Base-by-base conservation (phyloP, 2,797 vertebrate species). In the Picus viridis region DNA sequence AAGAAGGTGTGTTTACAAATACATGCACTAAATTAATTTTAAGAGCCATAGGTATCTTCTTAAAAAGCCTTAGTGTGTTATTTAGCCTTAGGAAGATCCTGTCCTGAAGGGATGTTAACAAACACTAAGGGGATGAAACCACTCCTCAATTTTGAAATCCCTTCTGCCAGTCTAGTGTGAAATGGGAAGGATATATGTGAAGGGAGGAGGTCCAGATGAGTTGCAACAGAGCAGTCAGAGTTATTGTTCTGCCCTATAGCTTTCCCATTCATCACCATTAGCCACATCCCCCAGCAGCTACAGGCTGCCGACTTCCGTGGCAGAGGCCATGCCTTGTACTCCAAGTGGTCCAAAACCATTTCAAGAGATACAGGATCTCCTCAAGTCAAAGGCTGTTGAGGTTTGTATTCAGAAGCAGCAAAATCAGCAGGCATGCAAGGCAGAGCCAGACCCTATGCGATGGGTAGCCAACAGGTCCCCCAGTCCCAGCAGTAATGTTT, bases 281-380 rank as follows among this genome's bases (percentile, higher is more conserved):
- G 49, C 16, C n/a, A 7, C 0, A 1, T 23, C 11, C 19, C 13
- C 30, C 32, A 43, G 45, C 26, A 75, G 53, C 53, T 72, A n/a
- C 59, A 57, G 47, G 29, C 30, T 62, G 30, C 34, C 0, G 3
- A 30, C 3, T 57, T 51, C 30, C 18, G 5, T 32, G 36, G 18
- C 1, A 3, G 27, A 20, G 32, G 30, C 47, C 18, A 34, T n/a
- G 32, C 23, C 5, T 18, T 18, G 7, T 3, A 13, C 53, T 70
- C 24, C 27, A 15, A n/a, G 11, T 0, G 1, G 20, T 61, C 34
- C 3, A 0, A 58, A 69, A 83, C 17, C 5, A 13, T 69, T 30
- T 10, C 16, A 23, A 32, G 56, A 39, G 13, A 39, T 53, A 36
- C 12, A 19, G 8, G 8, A 15, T 36, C n/a, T 86, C 16, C 57